Evolutionary conservation across 2,113 vertebrate species (phyloP).

Genomic region (Haemorhous mexicanus): DNA sequence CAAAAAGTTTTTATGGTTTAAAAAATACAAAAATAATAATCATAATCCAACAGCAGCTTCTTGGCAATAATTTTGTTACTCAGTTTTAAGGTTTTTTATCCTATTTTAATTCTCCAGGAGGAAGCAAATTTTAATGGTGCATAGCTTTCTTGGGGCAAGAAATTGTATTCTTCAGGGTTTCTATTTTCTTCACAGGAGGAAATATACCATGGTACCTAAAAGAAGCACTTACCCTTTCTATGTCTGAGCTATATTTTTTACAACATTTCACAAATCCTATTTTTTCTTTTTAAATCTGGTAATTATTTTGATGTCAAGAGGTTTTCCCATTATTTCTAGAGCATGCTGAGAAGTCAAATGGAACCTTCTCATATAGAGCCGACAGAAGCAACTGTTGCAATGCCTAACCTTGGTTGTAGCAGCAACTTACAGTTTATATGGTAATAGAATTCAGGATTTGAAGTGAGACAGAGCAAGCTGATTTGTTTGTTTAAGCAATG

Average conservation of each 20-base stretch:
- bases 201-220: neutral
- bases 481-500: neutral
- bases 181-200: neutral
- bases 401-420: neutral
- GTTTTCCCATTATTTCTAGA: neutral
- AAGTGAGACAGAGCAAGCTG: neutral
- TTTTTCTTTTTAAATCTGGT: neutral
- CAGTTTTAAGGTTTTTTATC: neutral
- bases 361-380: neutral
- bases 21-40: neutral
- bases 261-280: neutral
- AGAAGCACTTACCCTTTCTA: neutral
- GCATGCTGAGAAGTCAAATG: neutral
- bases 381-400: neutral
- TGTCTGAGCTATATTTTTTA: neutral
- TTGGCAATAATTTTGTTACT: neutral
- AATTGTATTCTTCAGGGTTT: neutral
- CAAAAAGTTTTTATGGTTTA: neutral
- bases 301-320: neutral
- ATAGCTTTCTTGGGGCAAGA: neutral
- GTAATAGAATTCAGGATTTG: neutral
- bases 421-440: neutral
- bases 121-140: neutral
- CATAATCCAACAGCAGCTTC: neutral
- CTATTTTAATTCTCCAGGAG: neutral